phyloP scores from a whole-genome alignment of 2,888 invertebrate species.

The Onchidella celtica region DNA sequence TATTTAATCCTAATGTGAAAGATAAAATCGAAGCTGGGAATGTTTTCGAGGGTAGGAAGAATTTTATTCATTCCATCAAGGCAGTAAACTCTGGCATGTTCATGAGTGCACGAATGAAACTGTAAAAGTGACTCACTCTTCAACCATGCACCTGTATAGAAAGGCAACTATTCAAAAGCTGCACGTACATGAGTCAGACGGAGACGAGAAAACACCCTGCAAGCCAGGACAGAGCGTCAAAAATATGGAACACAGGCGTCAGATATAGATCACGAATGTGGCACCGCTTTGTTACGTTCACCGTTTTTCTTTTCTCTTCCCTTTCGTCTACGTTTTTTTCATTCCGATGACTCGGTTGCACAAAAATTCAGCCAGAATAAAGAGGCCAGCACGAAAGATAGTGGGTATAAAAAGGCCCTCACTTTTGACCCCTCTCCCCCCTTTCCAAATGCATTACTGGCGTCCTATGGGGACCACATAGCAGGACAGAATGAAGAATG shows the following conservation, averaged over 20 bases:
- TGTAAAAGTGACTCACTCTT: conserved; percentile 19
- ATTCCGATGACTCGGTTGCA: conserved; percentile 31
- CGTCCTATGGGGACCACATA: too few relatives aligned
- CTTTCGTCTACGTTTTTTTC: background rate
- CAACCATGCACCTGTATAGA: conserved; percentile 34
- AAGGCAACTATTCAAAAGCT: conserved; percentile 8
- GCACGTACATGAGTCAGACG: conserved; percentile 18
- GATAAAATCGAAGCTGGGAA: too few relatives aligned
- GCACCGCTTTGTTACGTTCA: background rate
- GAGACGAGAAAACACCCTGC: conserved; percentile 33
- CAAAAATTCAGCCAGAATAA: conserved; percentile 26
- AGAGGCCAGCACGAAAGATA: too few relatives aligned
- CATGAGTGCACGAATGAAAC: conserved; percentile 6
- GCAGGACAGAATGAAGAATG: too few relatives aligned
- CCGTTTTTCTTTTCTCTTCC: background rate
- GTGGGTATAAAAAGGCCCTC: too few relatives aligned
- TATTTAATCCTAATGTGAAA: too few relatives aligned
- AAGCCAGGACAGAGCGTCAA: conserved; percentile 22
- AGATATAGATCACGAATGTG: conserved; percentile 9
- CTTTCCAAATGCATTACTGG: too few relatives aligned
- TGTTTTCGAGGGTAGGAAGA: too few relatives aligned
- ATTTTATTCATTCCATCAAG: too few relatives aligned
- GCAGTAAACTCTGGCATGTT: too few relatives aligned
- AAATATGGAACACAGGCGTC: background rate
- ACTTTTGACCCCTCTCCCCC: too few relatives aligned